Base-by-base conservation (phyloP, 2,797 vertebrate species). In the Antennarius maculatus region DNA sequence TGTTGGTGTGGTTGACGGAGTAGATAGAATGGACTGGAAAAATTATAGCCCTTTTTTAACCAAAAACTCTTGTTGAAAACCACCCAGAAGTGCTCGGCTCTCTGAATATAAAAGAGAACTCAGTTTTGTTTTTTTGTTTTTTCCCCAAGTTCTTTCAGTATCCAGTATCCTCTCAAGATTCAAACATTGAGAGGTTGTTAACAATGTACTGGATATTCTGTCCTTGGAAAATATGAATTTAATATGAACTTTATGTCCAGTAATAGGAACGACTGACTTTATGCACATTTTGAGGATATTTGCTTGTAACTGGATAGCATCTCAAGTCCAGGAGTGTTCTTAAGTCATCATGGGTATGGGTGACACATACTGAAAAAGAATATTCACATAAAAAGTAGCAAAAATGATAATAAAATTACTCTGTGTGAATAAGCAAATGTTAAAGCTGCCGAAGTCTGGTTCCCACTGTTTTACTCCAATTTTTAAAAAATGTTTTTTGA, bases 11-110 rank as follows among this genome's bases (percentile, higher is more conserved):
- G 56, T 73, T 66, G 63, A 80, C 64, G 49, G 55, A 71, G 18
- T 34, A 55, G 43, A 67, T 61, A 48, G 50, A 34, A 65, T 1
- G 52, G 39, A 63, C 42, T 72, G 74, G 69, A 86, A 74, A 71
- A 67, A 76, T 77, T 78, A 69, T 28, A 55, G 61, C 18, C 63
- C 39, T 76, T 83, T 71, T 79, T 80, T 61, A 61, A 74, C 61
- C 79, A 39, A 37, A 15, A 50, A n/a, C n/a, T n/a, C 56, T 76
- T 46, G 16, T 23, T 61, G 46, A 54, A 69, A 77, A 61, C 61
- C 52, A 11, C 43, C 60, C 13, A 10, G 62, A 52, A 64, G 31
- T 46, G 17, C 17, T 57, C 27, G 9, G 31, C 47, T 74, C 46
- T 58, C 54, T 56, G 60, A 66, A 64, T 73, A 69, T 61, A 4